Conservation (phyloP, 2,888 invertebrate species). For the Pilophorus perplexus region DNA sequence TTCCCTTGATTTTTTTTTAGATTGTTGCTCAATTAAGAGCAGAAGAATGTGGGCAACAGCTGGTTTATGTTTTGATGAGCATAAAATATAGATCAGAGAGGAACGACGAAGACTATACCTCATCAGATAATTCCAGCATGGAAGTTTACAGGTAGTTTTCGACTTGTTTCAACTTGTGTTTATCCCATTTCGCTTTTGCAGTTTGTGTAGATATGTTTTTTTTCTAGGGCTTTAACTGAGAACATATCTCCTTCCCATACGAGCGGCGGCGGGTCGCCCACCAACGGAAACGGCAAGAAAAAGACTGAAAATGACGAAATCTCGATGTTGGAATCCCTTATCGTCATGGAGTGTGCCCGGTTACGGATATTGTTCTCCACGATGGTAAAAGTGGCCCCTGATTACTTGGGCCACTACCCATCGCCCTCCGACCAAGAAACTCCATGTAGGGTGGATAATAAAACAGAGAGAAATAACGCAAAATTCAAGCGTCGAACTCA, state of each 20-base stretch:
- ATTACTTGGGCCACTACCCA: conserved; percentile 62
- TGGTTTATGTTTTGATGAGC: conserved; percentile 67
- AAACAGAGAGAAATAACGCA: no score
- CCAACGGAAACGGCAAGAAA: conserved; percentile 10
- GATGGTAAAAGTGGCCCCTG: conserved; percentile 60
- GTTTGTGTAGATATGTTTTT: conserved; percentile 34
- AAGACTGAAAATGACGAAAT: conserved; percentile 28
- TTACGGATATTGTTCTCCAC: conserved; percentile 62
- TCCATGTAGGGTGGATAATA: background rate
- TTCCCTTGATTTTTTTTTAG: conserved; percentile 51
- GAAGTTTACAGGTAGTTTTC: conserved; percentile 66
- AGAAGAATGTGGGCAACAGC: conserved; percentile 66
- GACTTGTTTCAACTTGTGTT: background rate
- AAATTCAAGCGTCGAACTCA: no score
- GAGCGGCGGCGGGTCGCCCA: conserved; percentile 5
- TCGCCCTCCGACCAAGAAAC: conserved; percentile 55
- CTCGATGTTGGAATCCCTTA: conserved; percentile 59
- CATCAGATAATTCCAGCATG: conserved; percentile 64
- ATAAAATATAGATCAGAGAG: conserved; percentile 57
- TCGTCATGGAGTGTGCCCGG: conserved; percentile 67
- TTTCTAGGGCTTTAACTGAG: conserved; percentile 64
- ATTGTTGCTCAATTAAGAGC: conserved; percentile 65
- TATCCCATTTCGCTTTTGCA: background rate
- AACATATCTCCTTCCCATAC: conserved; percentile 65
- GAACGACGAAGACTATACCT: conserved; percentile 50